Conservation (phyloP, 2,113 vertebrate species). For the Callipepla californica region DNA sequence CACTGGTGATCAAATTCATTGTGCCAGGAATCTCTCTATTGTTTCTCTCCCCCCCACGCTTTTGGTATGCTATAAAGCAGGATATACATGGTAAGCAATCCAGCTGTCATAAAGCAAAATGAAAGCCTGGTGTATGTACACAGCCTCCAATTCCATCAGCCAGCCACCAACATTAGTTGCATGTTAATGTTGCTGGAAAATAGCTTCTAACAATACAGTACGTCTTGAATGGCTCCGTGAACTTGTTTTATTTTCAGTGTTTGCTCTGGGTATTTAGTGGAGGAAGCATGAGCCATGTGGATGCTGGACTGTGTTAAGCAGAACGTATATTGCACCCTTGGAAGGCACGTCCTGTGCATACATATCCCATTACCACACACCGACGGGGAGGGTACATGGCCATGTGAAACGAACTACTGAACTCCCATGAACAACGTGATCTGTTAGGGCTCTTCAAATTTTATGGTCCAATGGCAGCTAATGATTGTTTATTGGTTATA, state of each 20-base stretch:
- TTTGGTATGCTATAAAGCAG: slow-evolving; percentile 2
- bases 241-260: slow-evolving; percentile 19
- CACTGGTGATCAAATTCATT: background rate
- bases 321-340: background rate
- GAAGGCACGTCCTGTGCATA: background rate
- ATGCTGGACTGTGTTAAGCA: background rate
- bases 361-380: background rate
- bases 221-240: slow-evolving; percentile 20
- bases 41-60: background rate
- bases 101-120: slow-evolving; percentile 50
- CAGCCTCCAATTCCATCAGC: slow-evolving; percentile 38
- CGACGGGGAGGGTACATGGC: background rate
- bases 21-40: background rate
- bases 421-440: slow-evolving; percentile 19
- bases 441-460: slow-evolving; percentile 45
- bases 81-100: background rate
- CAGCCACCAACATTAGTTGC: background rate
- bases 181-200: slow-evolving; percentile 50
- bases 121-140: slow-evolving; percentile 13
- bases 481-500: slow-evolving; percentile 71
- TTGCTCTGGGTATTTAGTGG: background rate
- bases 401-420: background rate
- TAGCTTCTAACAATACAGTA: background rate
- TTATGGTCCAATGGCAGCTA: slow-evolving; percentile 50
- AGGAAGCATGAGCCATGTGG: background rate